phyloP scores from a whole-genome alignment of 2,888 invertebrate species.

The Sericinus montela region DNA sequence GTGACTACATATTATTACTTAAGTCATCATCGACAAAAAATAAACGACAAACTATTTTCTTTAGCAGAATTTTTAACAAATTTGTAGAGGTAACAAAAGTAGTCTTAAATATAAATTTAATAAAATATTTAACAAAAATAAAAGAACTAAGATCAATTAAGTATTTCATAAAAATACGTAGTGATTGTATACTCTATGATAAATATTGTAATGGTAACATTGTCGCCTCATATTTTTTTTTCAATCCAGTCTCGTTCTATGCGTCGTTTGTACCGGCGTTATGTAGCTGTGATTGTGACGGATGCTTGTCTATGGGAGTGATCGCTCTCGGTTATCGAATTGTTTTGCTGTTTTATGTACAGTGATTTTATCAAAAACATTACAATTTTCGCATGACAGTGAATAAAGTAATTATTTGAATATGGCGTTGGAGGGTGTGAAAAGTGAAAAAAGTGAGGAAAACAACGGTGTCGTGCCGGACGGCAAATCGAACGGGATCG shows the following conservation, averaged over 20 bases:
- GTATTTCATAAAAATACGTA: too few relatives aligned
- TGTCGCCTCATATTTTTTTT: conserved; percentile 26
- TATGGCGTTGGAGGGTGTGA: conserved; percentile 77
- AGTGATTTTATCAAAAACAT: conserved; percentile 40
- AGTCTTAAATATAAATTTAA: too few relatives aligned
- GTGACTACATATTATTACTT: too few relatives aligned
- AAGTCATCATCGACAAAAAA: too few relatives aligned
- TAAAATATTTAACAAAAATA: too few relatives aligned
- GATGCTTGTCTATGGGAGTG: conserved; percentile 67
- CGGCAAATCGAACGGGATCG: conserved; percentile 77
- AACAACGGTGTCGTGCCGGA: conserved; percentile 74
- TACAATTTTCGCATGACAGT: conserved; percentile 66
- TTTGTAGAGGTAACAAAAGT: too few relatives aligned
- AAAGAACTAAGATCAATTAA: too few relatives aligned
- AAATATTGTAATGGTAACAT: neutral
- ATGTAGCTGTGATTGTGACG: conserved; percentile 33
- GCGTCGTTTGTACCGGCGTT: conserved; percentile 53
- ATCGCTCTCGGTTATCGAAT: conserved; percentile 56
- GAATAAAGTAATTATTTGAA: conserved; percentile 63
- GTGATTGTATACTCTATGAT: too few relatives aligned
- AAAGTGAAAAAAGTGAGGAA: conserved; percentile 77
- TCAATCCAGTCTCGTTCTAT: conserved; percentile 68
- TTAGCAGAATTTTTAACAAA: too few relatives aligned
- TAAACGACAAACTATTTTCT: too few relatives aligned
- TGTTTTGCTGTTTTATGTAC: conserved; percentile 53